Evolutionary conservation across 2,113 vertebrate species (phyloP), one percentile per base, ranked within the genome.

Genomic region (Probosciger aterrimus): DNA sequence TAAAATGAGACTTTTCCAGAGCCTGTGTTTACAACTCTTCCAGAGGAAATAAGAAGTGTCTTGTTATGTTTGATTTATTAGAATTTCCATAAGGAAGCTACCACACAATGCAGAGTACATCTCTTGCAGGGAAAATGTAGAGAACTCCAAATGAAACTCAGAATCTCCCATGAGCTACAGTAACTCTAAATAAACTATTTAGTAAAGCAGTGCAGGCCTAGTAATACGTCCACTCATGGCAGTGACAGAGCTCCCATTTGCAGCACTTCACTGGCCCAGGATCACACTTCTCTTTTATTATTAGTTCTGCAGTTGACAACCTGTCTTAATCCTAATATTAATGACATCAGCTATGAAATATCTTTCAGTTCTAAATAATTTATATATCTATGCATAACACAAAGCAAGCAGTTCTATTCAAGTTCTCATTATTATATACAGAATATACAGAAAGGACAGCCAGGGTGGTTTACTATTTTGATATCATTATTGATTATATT

Each of bases 1-100:
- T 69, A 93, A 97, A 96, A 94, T 70, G 78, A 86, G 87, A 69
- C 63, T 86, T 91, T 94, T 93, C 90, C 83, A 94, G 94, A 94
- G 90, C 59, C 62, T 59, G 68, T 57, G 84, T 86, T 96, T 91
- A 91, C 41, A 62, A 80, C 91, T 92, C 78, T 92, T 94, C 86
- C 63, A 93, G 94, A 90, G 82, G 82, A 94, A 97, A 71, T 93
- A 90, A 95, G 41, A 92, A 27, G 24, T 25, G 73, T 91, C 95
- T 94, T 92, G 77, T 75, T 96, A 91, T 39, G 60, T 82, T 75
- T 88, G 82, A 78, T 91, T 86, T 80, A 82, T 75, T 79, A 88
- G 28, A n/a, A 76, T 30, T 62, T 77, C 52, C 64, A 74, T 69
- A 77, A 53, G 70, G 65, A 83, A 77, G 65, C 74, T 57, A 73